These are phyloP conservation scores for Acronicta psi DNA, from an alignment of 2,888 invertebrate species.

Conservation along the genomic window DNA sequence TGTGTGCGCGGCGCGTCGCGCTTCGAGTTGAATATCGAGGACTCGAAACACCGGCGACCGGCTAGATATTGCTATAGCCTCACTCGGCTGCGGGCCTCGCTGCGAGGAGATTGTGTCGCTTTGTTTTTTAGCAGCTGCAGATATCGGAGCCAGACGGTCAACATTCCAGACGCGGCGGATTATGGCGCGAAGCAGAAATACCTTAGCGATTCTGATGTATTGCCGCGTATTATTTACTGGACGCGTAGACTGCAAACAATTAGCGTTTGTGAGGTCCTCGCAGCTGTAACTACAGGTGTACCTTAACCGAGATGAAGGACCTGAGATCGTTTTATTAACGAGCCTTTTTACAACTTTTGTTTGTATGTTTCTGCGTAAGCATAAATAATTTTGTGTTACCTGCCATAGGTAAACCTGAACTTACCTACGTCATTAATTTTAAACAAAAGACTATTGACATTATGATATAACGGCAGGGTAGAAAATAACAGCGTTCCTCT, in stretches of 20 bases:
- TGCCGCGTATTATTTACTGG: slow-evolving; percentile 77
- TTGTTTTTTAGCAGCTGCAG: slow-evolving; percentile 67
- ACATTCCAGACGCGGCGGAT: slow-evolving; percentile 81
- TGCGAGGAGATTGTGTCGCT: slow-evolving; percentile 64
- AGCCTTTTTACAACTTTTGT: slow-evolving; percentile 29
- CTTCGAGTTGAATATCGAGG: slow-evolving; percentile 63
- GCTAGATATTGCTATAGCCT: slow-evolving; percentile 49
- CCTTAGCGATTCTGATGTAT: slow-evolving; percentile 83
- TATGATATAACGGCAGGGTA: no score
- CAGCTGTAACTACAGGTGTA: slow-evolving; percentile 37
- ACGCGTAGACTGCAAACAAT: slow-evolving; percentile 55
- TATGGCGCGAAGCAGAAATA: slow-evolving; percentile 86
- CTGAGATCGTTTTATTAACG: slow-evolving; percentile 26
- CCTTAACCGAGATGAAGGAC: slow-evolving; percentile 34
- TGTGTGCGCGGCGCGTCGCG: slow-evolving; percentile 71
- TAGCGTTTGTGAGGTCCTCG: slow-evolving; percentile 47
- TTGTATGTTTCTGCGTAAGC: slow-evolving; percentile 16
- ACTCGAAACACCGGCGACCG: slow-evolving; percentile 51
- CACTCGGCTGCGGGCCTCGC: slow-evolving; percentile 72
- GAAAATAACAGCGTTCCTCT: slow-evolving; percentile 3
- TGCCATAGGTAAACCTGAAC: no score
- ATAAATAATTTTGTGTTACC: slow-evolving; percentile 10
- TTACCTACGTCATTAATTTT: no score
- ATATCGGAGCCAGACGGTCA: slow-evolving; percentile 80
- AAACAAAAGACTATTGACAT: no score